Base-by-base conservation (phyloP, 1,140 invertebrate genomes). In the Potamilus streckersoni region DNA sequence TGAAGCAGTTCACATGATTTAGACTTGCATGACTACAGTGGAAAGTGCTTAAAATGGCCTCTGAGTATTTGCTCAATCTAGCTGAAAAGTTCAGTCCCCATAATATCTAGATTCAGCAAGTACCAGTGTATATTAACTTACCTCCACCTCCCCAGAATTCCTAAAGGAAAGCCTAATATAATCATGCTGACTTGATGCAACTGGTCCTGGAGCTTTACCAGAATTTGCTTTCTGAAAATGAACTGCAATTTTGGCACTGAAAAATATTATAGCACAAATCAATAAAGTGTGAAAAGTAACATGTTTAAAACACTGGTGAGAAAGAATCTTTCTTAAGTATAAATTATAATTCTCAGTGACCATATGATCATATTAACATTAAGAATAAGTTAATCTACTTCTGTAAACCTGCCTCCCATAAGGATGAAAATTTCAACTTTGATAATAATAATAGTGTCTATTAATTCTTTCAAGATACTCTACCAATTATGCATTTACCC, bases 111-210 rank as follows among this genome's bases (percentile, higher is more conserved):
- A 66, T 17, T 20, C 17, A 66, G 4, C n/a, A 38, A 16, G 4
- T 58, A 16, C 17, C 19, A 13, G 27, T 16, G 31, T 69, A 58
- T 59, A 16, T 60, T 4, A 62, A 79, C 76, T 72, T 76, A 89
- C 88, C 86, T 93, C 91, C 64, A 92, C 88, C 83, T 94, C 92
- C 61, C 96, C 92, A 17, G 95, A 95, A 88, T 96, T 94, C 89
- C 95, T 94, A 83, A 97, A 98, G 15, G 96, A 97, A 17, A 97
- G 89, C 89, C 97, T 96, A 4, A 98, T 92, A 88, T 93, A 95
- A 82, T 94, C 93, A 78, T 93, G 92, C 12, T 91, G 86, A 87
- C 95, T 96, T 60, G 91, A 91, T 78, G 93, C 91, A 5, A 94
- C 90, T 31, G 96, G 95, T 0, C 95, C 95, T 66, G 94, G 93